A percentile compares a stretch with the other conserved stretches of the same genome.
These are phyloP conservation scores for Pollachius pollachius DNA, from an alignment of 2,113 vertebrate species.

Conservation along the genomic window DNA sequence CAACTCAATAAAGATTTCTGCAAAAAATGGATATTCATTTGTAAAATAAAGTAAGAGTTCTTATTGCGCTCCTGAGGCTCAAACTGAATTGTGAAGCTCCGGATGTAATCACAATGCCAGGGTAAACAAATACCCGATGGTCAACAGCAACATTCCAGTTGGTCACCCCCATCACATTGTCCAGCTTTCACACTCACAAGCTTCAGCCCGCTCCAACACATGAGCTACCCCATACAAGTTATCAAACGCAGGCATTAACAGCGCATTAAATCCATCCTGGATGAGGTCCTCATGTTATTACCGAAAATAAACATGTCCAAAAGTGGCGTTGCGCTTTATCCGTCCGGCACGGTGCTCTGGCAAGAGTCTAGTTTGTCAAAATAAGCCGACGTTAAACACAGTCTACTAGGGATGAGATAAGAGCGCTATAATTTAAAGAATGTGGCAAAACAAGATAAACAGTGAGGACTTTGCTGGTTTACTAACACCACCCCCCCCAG, in stretches of 20 bases:
- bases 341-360: conserved; percentile 12
- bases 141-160: not conserved
- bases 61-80: not conserved
- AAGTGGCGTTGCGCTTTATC: not conserved
- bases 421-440: conserved; percentile 40
- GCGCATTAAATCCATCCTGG: conserved; percentile 4
- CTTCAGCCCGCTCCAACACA: no score
- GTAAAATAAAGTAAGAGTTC: no score
- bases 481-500: conserved; percentile 24
- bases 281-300: conserved; percentile 25
- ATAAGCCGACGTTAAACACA: conserved; percentile 10
- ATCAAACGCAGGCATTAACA: not conserved
- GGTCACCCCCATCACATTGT: no score
- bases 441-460: conserved; percentile 54
- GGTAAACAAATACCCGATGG: not conserved
- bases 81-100: not conserved
- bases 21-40: not conserved
- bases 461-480: conserved; percentile 24
- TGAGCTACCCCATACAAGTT: no score
- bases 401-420: conserved; percentile 10
- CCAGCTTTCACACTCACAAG: no score
- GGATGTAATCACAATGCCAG: not conserved
- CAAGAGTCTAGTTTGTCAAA: conserved; percentile 22
- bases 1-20: not conserved
- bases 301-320: conserved; percentile 58